Evolutionary conservation across 2,888 invertebrate genomes (phyloP).

Genomic region (Linyphia triangularis): DNA sequence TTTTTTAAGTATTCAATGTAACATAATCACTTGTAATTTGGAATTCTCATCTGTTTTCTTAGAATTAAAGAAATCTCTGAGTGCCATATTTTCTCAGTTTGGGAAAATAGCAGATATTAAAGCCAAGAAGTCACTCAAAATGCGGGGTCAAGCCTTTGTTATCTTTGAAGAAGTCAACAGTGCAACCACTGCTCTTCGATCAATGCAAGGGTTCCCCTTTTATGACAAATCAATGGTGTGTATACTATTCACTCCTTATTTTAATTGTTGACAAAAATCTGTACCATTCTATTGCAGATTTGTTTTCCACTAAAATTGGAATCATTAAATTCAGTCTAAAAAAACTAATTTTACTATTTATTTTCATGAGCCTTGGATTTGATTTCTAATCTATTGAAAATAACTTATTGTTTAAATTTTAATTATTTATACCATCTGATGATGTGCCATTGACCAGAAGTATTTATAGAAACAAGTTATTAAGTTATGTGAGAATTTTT

Average conservation of each 20-base stretch:
- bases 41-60: constrained; percentile 65
- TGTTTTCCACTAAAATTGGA: neutral
- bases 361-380: neutral
- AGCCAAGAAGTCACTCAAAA: constrained; percentile 95
- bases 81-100: constrained; percentile 99
- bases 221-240: constrained; percentile 97
- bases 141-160: constrained; percentile 99
- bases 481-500: no score
- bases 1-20: neutral
- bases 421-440: no score
- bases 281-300: neutral
- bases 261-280: neutral
- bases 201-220: constrained; percentile 99
- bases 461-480: no score
- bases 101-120: constrained; percentile 98
- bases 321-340: neutral
- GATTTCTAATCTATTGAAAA: no score
- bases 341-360: neutral
- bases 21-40: neutral
- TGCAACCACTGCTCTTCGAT: constrained; percentile 95
- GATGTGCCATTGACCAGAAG: no score
- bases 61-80: constrained; percentile 97
- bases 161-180: constrained; percentile 98
- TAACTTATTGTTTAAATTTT: no score
- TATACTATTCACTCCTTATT: neutral